Evolutionary conservation across 2,888 invertebrate genomes (phyloP), one percentile per base, ranked within the genome.

Genomic region (Apantesis nais): DNA sequence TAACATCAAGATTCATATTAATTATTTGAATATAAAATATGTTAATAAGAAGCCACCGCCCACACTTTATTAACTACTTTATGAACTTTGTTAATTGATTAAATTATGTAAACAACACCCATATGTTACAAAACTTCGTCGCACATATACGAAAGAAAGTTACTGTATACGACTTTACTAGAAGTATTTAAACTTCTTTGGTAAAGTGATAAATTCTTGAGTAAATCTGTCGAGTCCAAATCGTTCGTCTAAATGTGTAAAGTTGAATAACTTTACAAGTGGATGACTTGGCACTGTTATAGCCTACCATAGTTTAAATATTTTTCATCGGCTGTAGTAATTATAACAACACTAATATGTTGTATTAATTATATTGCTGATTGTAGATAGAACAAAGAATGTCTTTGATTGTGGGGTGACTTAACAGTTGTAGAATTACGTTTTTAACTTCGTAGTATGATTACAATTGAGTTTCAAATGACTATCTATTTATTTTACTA

Each of bases 181-280:
- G 66, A 70, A 62, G 52, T 70, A 70, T 70, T 70, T 66, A 22
- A 70, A 70, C 66, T 66, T 62, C 52, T 70, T 61, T 19, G 19
- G 37, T 66, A 70, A 62, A 66, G 66, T 67, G 62, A 63, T 63
- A 67, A 63, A 67, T 71, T 63, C 39, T 39, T 44, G 25, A 14
- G 34, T 48, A 44, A 48, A 69, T 48, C 65, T 58, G 48, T 52
- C 5, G 65, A 62, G 31, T 66, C 52, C 31, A 66, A 62, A 34
- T 34, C 34, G 34, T 34, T 34, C 34, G 34, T 34, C 60, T 25
- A 29, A 60, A 71, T 61, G 67, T 71, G 63, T 34, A 67, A 41
- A 66, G 58, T 66, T 58, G 62, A 61, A 62, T 67, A 34, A 31
- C 62, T 48, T 62, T 22, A 62, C 25, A 62, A 62, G 34, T 37